Base-by-base conservation (phyloP, 2,797 vertebrate genomes). In the Typhlichthys subterraneus region DNA sequence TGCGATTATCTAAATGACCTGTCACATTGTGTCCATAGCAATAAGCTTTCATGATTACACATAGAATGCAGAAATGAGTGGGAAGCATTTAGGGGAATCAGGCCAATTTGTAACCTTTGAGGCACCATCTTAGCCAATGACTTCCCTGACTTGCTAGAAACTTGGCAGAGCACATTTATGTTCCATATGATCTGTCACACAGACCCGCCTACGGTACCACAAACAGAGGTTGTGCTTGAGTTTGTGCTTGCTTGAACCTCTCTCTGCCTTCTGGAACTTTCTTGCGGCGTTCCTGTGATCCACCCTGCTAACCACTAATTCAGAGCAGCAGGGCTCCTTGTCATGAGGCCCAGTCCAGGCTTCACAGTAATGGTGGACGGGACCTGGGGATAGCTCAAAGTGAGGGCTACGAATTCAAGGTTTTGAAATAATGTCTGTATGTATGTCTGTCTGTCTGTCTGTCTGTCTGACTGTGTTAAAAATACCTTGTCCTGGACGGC, bases 281-380 rank as follows among this genome's bases (percentile, higher is more conserved):
- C 64, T 68, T 65, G 1, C 63, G 59, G 60, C 55, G 11, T 57
- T 49, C 55, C 77, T 82, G 65, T 81, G 83, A 83, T 84, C 82
- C 82, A 65, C 71, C 81, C 76, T 55, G 65, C 23, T 19, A 61
- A 55, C 65, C 61, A 77, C 67, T 84, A 80, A 85, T 77, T 83
- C 79, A 59, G 71, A 55, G 59, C 78, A 72, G 60, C 66, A 5
- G 55, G 70, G 66, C 75, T 79, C 63, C 65, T 62, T 73, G 68
- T 80, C 70, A 53, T 50, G 45, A 54, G 65, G 65, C 59, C 52
- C 62, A 58, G 57, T 59, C 58, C 70, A 71, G 33, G 65, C 66
- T 59, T 67, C 50, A 53, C 63, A 52, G 61, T 54, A 56, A 23
- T 48, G 61, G 63, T 53, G 67, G 69, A 71, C 31, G 52, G 55